Percentiles rank a stretch among this genome's conserved stretches.
Evolutionary conservation across 2,113 vertebrate species (phyloP).

Genomic region (Paracanthobrama guichenoti): DNA sequence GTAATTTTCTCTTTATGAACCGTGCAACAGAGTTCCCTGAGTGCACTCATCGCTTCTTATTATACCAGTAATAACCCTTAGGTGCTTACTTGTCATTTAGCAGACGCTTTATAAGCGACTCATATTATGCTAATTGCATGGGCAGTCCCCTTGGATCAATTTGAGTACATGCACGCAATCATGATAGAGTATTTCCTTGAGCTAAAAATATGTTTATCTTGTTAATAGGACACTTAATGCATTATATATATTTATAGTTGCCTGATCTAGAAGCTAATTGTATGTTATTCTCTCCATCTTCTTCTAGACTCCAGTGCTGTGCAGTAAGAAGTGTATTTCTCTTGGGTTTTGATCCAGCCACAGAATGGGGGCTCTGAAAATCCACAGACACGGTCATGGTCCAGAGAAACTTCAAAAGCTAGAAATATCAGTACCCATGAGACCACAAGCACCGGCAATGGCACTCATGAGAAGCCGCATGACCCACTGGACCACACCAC

Average conservation of each 20-base stretch:
- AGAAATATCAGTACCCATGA: conserved; percentile 12
- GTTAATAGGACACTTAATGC: conserved; percentile 19
- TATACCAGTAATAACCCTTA: conserved; percentile 38
- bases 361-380: conserved; percentile 14
- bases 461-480: background rate
- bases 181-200: conserved; percentile 29
- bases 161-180: background rate
- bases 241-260: background rate
- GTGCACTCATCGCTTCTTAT: conserved; percentile 32
- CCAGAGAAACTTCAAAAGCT: conserved; percentile 8
- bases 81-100: conserved; percentile 40
- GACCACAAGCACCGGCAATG: background rate
- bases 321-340: conserved; percentile 33
- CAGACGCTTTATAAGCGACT: conserved; percentile 24
- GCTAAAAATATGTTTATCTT: conserved; percentile 35
- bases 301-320: background rate
- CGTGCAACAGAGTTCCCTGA: conserved; percentile 1
- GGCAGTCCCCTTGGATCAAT: conserved; percentile 37
- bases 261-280: background rate
- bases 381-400: conserved; percentile 8
- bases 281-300: background rate
- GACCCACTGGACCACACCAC: background rate
- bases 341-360: conserved; percentile 19
- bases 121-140: conserved; percentile 40
- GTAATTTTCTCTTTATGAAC: conserved; percentile 25